A percentile compares a stretch with the other conserved stretches of the same genome.
These are phyloP conservation scores for Crotalus horridus DNA, from an alignment of 2,113 vertebrate species.

Conservation along the genomic window DNA sequence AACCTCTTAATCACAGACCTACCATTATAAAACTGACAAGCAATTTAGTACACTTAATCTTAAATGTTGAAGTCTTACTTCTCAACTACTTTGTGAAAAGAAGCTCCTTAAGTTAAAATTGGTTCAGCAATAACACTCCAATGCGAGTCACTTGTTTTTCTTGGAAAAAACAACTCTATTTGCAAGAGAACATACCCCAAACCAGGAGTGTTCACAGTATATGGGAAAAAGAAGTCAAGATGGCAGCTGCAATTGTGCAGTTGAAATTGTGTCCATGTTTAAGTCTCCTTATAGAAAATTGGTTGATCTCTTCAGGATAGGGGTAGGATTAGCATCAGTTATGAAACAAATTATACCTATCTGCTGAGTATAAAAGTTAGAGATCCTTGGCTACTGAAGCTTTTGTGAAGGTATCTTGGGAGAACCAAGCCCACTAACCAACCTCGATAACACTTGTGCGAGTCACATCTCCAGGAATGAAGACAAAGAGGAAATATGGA, in stretches of 20 bases:
- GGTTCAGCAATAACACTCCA: not conserved
- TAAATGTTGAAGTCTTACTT: not conserved
- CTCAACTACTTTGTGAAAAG: slow-evolving; percentile 5
- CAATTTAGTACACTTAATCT: not conserved
- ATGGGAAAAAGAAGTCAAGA: not conserved
- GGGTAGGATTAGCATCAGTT: not conserved
- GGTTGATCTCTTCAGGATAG: not conserved
- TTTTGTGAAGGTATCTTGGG: not conserved
- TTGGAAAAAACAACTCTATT: slow-evolving; percentile 27
- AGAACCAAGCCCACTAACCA: not conserved
- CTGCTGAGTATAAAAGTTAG: not conserved
- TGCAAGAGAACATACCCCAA: slow-evolving; percentile 12
- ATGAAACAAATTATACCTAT: not conserved
- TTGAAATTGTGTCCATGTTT: not conserved
- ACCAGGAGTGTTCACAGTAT: not conserved
- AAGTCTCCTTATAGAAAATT: not conserved
- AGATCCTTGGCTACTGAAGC: not conserved
- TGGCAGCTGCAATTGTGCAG: not conserved
- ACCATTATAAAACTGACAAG: slow-evolving; percentile 11
- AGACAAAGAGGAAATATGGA: not conserved
- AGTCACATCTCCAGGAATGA: not conserved
- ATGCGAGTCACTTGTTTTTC: not conserved
- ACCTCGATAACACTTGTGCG: not conserved
- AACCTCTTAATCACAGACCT: not conserved
- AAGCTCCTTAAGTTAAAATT: slow-evolving; percentile 10